These are phyloP conservation scores for Amphipyra berbera DNA, from an alignment of 2,888 invertebrate species.

Conservation along the genomic window DNA sequence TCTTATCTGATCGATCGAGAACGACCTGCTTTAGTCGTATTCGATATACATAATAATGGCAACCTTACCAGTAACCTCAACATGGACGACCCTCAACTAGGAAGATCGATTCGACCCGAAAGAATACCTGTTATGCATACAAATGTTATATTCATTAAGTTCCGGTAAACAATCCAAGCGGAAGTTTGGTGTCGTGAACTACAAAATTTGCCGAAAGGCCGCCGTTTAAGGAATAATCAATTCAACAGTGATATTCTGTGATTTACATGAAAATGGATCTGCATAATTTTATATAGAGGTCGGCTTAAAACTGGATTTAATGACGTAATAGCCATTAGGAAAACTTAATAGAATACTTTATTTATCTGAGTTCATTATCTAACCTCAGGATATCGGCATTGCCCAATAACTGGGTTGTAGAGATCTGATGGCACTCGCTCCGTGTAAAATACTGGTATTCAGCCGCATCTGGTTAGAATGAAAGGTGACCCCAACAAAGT, in stretches of 20 bases:
- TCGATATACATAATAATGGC: slow-evolving; percentile 43
- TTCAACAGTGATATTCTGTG: slow-evolving; percentile 24
- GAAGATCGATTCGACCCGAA: slow-evolving; percentile 55
- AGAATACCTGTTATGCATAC: slow-evolving; percentile 57
- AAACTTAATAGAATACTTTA: slow-evolving; percentile 3
- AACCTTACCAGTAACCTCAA: slow-evolving; percentile 55
- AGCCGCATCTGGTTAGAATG: no score
- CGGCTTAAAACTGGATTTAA: not conserved
- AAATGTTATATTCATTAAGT: slow-evolving; percentile 33
- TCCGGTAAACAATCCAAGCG: slow-evolving; percentile 55
- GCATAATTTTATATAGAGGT: slow-evolving; percentile 36
- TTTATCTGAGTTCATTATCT: not conserved
- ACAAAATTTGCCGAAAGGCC: slow-evolving; percentile 53
- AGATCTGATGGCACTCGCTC: no score
- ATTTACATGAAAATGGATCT: slow-evolving; percentile 46
- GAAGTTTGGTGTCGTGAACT: slow-evolving; percentile 41
- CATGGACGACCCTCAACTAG: slow-evolving; percentile 53
- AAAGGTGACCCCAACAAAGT: no score
- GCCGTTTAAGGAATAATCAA: slow-evolving; percentile 41
- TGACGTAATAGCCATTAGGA: slow-evolving; percentile 9
- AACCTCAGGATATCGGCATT: no score
- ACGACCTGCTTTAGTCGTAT: slow-evolving; percentile 37
- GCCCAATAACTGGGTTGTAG: no score
- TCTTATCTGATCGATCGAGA: slow-evolving; percentile 19
- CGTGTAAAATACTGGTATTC: no score